A percentile compares a stretch with the other conserved stretches of the same genome.
Conservation (phyloP, 2,888 invertebrate genomes). For the Drosophila kanekoi region DNA sequence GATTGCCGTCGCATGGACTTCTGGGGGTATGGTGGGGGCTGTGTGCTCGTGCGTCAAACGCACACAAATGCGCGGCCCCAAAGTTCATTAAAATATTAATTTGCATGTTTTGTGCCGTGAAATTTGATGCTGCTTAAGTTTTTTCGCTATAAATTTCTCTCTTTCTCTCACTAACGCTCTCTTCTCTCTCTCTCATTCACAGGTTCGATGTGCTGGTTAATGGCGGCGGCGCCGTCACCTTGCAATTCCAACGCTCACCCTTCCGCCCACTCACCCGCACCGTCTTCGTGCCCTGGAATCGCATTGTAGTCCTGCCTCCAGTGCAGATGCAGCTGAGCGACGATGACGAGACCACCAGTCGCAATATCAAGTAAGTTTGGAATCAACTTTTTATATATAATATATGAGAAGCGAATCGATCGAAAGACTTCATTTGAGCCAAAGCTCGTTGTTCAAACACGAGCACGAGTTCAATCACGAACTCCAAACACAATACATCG, state of each 20-base stretch:
- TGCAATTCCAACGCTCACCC: slow-evolving; percentile 98
- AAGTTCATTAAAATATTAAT: slow-evolving; percentile 80
- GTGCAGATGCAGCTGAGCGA: slow-evolving; percentile 94
- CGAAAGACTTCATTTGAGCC: too few relatives aligned
- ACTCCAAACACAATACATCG: too few relatives aligned
- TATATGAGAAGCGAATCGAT: too few relatives aligned
- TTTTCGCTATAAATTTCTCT: slow-evolving; percentile 22
- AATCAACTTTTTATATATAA: background rate
- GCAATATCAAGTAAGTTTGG: slow-evolving; percentile 84
- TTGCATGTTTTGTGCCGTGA: slow-evolving; percentile 70
- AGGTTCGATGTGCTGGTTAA: slow-evolving; percentile 99
- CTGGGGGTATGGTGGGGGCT: background rate
- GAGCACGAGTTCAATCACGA: too few relatives aligned
- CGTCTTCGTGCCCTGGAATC: slow-evolving; percentile 98
- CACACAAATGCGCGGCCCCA: slow-evolving; percentile 9
- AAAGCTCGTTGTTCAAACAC: too few relatives aligned
- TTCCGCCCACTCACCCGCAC: slow-evolving; percentile 95
- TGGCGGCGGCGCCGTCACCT: slow-evolving; percentile 98
- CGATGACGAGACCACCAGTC: slow-evolving; percentile 86
- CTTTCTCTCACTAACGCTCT: too few relatives aligned
- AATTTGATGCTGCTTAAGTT: slow-evolving; percentile 43
- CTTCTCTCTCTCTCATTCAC: background rate
- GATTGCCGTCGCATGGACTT: slow-evolving; percentile 1
- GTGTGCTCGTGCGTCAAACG: slow-evolving; percentile 47
- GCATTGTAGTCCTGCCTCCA: slow-evolving; percentile 95